phyloP scores from a whole-genome alignment of 2,888 invertebrate genomes.

The Fissipunctia ypsillon region DNA sequence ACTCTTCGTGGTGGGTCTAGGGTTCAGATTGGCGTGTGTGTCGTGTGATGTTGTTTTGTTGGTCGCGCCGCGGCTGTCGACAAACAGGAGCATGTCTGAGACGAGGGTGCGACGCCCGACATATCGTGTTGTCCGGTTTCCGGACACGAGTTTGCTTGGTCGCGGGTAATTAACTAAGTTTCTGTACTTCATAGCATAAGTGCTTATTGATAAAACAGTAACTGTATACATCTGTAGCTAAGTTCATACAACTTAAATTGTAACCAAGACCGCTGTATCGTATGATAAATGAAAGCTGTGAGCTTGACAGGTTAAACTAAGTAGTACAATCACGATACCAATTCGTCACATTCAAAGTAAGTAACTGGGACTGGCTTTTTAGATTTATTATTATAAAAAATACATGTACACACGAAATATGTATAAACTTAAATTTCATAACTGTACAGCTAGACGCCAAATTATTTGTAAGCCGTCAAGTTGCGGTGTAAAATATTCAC shows the following conservation, averaged over 20 bases:
- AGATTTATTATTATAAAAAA: constrained; percentile 45
- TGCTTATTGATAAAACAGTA: constrained; percentile 67
- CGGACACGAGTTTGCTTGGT: constrained; percentile 82
- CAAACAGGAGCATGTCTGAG: constrained; percentile 82
- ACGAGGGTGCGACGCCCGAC: constrained; percentile 85
- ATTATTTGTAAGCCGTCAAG: constrained; percentile 58
- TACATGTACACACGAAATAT: constrained; percentile 18
- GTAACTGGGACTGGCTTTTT: constrained; percentile 44
- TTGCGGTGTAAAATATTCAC: constrained; percentile 69
- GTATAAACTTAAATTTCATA: constrained; percentile 41
- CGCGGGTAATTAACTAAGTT: constrained; percentile 88
- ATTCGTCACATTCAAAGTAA: constrained; percentile 49
- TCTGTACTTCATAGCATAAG: constrained; percentile 71
- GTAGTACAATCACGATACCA: constrained; percentile 41
- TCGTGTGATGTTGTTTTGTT: constrained; percentile 59
- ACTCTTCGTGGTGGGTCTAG: constrained; percentile 68
- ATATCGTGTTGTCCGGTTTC: constrained; percentile 90
- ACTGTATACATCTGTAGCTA: constrained; percentile 31
- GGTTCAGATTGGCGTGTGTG: constrained; percentile 62
- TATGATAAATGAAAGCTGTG: constrained; percentile 38
- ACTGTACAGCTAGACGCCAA: constrained; percentile 51
- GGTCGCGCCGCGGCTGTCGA: constrained; percentile 65
- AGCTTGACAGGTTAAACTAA: constrained; percentile 43
- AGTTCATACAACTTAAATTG: constrained; percentile 30
- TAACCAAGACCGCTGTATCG: constrained; percentile 11